Conservation (phyloP, 2,888 invertebrate genomes). For the Cerastoderma edule region DNA sequence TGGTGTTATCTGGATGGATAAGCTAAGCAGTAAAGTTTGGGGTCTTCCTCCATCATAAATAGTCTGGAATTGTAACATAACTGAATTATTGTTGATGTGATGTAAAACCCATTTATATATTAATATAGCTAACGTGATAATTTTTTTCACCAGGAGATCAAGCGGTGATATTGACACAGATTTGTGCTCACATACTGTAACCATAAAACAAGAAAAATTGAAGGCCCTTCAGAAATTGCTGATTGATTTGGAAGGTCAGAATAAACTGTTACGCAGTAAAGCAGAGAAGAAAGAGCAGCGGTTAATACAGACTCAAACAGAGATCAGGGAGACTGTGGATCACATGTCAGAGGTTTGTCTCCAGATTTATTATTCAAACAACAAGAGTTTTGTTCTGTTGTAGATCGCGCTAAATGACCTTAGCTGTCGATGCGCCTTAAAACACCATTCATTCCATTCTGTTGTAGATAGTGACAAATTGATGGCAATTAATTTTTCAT, state of each 20-base stretch:
- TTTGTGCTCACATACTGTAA: constrained; percentile 24
- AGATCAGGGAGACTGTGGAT: constrained; percentile 23
- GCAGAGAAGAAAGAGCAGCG: constrained; percentile 38
- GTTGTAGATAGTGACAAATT: too few species aligned
- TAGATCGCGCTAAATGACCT: too few species aligned
- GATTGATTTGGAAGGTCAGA: constrained; percentile 52
- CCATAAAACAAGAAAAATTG: constrained; percentile 46
- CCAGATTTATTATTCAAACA: neutral
- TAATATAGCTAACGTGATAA: too few species aligned
- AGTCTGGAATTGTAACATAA: too few species aligned
- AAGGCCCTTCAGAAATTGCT: constrained; percentile 44
- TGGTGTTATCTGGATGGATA: too few species aligned
- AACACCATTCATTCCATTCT: too few species aligned
- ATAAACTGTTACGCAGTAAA: constrained; percentile 42
- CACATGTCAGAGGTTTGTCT: constrained; percentile 42
- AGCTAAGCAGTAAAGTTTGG: too few species aligned
- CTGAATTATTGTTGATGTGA: too few species aligned
- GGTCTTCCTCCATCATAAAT: too few species aligned
- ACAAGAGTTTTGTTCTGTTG: neutral
- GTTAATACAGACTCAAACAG: constrained; percentile 37
- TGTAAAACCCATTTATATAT: too few species aligned
- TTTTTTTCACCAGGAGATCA: constrained; percentile 49
- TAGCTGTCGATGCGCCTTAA: too few species aligned
- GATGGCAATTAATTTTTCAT: too few species aligned
- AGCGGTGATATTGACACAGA: constrained; percentile 44